phyloP scores from a whole-genome alignment of 2,113 vertebrate genomes.

The Coreoperca whiteheadi region DNA sequence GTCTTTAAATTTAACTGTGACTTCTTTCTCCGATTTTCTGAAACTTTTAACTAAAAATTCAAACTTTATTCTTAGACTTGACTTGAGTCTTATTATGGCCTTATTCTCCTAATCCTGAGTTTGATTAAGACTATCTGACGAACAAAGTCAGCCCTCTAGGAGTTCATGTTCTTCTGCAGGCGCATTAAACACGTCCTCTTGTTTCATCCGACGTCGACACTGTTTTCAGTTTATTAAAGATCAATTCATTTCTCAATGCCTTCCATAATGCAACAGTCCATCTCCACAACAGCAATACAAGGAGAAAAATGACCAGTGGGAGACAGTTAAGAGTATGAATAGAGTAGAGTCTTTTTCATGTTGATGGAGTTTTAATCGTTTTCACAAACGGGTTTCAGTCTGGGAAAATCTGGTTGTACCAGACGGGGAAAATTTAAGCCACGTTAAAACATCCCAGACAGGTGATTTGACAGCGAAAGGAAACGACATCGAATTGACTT shows the following conservation, averaged over 20 bases:
- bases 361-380: slow-evolving; percentile 32
- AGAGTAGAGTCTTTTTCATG: slow-evolving; percentile 2
- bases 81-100: not conserved
- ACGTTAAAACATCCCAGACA: slow-evolving; percentile 52
- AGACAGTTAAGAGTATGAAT: not conserved
- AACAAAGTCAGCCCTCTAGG: not conserved
- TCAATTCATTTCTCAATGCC: not conserved
- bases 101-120: not conserved
- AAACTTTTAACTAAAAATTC: not conserved
- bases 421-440: slow-evolving; percentile 59
- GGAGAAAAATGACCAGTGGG: not conserved
- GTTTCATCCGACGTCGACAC: too few relatives aligned
- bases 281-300: slow-evolving; percentile 16
- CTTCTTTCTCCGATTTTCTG: not conserved
- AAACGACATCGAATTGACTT: slow-evolving; percentile 59
- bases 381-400: slow-evolving; percentile 50
- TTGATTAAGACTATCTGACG: not conserved
- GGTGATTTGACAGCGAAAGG: slow-evolving; percentile 53
- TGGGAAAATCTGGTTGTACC: slow-evolving; percentile 45
- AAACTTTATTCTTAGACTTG: not conserved
- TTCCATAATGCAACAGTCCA: not conserved
- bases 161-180: not conserved
- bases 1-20: not conserved
- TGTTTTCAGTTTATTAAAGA: not conserved
- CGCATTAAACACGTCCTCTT: not conserved